A percentile compares a stretch with the other conserved stretches of the same genome.
These are phyloP conservation scores for Psettodes erumei DNA, from an alignment of 2,113 vertebrate species.

Conservation along the genomic window DNA sequence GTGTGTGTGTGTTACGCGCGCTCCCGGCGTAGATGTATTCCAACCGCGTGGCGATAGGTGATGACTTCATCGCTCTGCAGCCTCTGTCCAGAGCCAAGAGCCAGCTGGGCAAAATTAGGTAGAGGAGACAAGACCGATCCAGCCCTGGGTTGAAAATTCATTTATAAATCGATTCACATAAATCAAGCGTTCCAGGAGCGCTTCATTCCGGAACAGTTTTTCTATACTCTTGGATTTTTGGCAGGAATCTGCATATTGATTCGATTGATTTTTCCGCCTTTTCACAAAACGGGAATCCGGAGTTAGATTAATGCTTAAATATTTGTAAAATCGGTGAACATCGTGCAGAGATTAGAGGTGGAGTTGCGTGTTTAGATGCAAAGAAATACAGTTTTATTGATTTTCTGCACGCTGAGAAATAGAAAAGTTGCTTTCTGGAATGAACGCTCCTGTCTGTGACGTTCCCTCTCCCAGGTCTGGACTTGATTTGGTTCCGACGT, in stretches of 20 bases:
- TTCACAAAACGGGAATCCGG: no score
- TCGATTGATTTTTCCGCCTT: no score
- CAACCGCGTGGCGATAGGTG: conserved; percentile 97
- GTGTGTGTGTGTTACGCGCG: no score
- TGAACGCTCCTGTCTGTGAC: conserved; percentile 43
- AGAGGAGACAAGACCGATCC: conserved; percentile 86
- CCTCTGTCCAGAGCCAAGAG: conserved; percentile 98
- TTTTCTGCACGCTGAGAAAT: no score
- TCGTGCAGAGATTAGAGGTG: no score
- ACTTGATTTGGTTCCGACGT: conserved; percentile 14
- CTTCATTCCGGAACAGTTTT: conserved; percentile 56
- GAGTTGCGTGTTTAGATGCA: no score
- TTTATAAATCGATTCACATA: conserved; percentile 2
- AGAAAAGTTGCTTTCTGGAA: conserved; percentile 51
- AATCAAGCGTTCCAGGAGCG: conserved; percentile 36
- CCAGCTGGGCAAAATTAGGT: conserved; percentile 99
- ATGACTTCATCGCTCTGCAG: conserved; percentile 99
- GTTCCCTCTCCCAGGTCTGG: conserved; percentile 19
- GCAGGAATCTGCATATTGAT: neutral
- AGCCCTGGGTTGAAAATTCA: conserved; percentile 39
- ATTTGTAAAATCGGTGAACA: no score
- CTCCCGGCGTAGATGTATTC: conserved; percentile 95
- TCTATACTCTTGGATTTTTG: conserved; percentile 5
- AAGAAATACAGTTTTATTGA: no score
- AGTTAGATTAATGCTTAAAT: no score